Conservation (phyloP, 2,888 invertebrate genomes). For the Yponomeuta sedellus region DNA sequence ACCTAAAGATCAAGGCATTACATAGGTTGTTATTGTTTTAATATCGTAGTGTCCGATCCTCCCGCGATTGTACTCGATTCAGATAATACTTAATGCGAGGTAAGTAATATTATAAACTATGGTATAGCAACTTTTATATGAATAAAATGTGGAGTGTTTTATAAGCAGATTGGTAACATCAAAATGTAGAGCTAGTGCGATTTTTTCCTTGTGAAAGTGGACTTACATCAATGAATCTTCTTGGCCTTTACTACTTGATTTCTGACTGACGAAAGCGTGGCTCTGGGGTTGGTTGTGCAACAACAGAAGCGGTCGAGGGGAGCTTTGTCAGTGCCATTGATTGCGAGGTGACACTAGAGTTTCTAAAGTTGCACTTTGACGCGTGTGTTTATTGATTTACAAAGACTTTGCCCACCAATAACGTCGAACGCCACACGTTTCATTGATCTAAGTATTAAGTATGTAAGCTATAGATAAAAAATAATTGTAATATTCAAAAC, state of each 20-base stretch:
- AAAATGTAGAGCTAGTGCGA: slow-evolving; percentile 13
- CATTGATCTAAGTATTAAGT: slow-evolving; percentile 71
- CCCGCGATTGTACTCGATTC: slow-evolving; percentile 37
- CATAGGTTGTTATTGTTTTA: slow-evolving; percentile 40
- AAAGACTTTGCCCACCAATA: slow-evolving; percentile 71
- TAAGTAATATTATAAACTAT: slow-evolving; percentile 32
- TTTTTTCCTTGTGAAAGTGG: neutral
- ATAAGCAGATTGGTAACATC: slow-evolving; percentile 27
- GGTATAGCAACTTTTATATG: slow-evolving; percentile 37
- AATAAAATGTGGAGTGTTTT: slow-evolving; percentile 27
- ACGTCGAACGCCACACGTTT: slow-evolving; percentile 71
- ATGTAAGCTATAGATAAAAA: slow-evolving; percentile 70
- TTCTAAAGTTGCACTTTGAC: slow-evolving; percentile 37
- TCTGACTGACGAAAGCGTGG: slow-evolving; percentile 33
- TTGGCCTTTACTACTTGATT: neutral
- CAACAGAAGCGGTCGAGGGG: slow-evolving; percentile 6
- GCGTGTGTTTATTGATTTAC: slow-evolving; percentile 52
- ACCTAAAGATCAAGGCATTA: slow-evolving; percentile 56
- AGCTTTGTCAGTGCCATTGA: slow-evolving; percentile 50
- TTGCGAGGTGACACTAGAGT: slow-evolving; percentile 29
- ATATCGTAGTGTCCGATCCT: slow-evolving; percentile 40
- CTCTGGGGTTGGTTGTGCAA: too few relatives aligned
- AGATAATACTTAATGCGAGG: slow-evolving; percentile 31
- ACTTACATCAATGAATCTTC: slow-evolving; percentile 7
- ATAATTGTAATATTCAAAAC: slow-evolving; percentile 50